Percentiles rank a stretch among this genome's conserved stretches.
phyloP scores from a whole-genome alignment of 2,888 invertebrate species.

The Stenodera caucasica region DNA sequence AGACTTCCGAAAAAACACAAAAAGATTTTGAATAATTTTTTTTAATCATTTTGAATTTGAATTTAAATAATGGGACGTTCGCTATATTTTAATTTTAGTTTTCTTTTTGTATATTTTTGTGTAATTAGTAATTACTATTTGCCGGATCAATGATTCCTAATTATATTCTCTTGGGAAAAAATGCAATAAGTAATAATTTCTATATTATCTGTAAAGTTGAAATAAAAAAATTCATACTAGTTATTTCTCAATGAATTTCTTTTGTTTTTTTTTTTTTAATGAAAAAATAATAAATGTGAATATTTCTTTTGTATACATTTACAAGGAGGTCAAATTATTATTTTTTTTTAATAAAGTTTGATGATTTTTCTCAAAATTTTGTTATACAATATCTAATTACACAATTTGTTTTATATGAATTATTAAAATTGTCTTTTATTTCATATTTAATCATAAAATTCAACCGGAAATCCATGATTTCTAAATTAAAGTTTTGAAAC shows the following conservation, averaged over 20 bases:
- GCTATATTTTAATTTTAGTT: background rate
- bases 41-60: background rate
- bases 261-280: too few relatives aligned
- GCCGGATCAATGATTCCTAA: background rate
- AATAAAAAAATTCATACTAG: background rate
- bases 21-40: too few relatives aligned
- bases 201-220: background rate
- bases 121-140: background rate
- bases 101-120: background rate
- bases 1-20: too few relatives aligned
- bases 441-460: too few relatives aligned
- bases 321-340: background rate
- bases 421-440: too few relatives aligned
- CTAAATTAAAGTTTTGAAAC: background rate
- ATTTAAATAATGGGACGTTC: background rate
- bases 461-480: background rate
- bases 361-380: background rate
- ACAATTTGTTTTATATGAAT: background rate
- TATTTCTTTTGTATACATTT: background rate
- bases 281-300: conserved; percentile 2
- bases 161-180: background rate
- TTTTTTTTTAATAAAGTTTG: background rate
- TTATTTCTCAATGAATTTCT: background rate
- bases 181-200: background rate
- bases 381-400: background rate